Evolutionary conservation across 2,888 invertebrate species (phyloP).

Genomic region (Athrips mouffetella): DNA sequence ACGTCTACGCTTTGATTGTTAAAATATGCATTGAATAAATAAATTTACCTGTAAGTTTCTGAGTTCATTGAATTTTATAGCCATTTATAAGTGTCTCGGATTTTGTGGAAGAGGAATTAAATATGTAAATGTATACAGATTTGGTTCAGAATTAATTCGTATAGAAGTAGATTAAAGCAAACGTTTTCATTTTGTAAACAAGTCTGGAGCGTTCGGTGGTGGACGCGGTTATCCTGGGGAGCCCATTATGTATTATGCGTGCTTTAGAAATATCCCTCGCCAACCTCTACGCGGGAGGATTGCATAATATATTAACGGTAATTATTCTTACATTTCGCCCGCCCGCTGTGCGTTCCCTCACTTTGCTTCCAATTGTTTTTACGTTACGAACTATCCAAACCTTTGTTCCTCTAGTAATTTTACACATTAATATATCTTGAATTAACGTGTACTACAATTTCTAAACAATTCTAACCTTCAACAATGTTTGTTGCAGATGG

Average conservation of each 20-base stretch:
- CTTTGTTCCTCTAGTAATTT: slow-evolving; percentile 19
- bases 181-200: slow-evolving; percentile 27
- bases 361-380: slow-evolving; percentile 46
- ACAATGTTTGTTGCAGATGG: slow-evolving; percentile 89
- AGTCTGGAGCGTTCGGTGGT: slow-evolving; percentile 29
- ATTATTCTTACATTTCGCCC: slow-evolving; percentile 59
- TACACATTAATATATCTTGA: slow-evolving; percentile 6
- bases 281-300: slow-evolving; percentile 47
- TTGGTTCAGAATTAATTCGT: slow-evolving; percentile 29
- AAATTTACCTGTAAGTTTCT: slow-evolving; percentile 31
- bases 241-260: slow-evolving; percentile 42
- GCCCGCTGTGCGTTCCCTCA: slow-evolving; percentile 35
- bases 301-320: slow-evolving; percentile 67
- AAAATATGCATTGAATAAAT: slow-evolving; percentile 50
- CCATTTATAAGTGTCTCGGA: slow-evolving; percentile 27
- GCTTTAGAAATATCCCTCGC: slow-evolving; percentile 49
- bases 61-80: slow-evolving; percentile 25
- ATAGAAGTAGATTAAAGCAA: slow-evolving; percentile 26
- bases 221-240: slow-evolving; percentile 27
- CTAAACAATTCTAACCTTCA: background rate
- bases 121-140: slow-evolving; percentile 29
- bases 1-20: slow-evolving; percentile 48
- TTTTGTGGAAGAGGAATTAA: slow-evolving; percentile 12
- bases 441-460: background rate
- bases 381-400: slow-evolving; percentile 35